These are phyloP conservation scores for Drosophila nannoptera DNA, from an alignment of 1,140 invertebrate species.

Conservation along the genomic window DNA sequence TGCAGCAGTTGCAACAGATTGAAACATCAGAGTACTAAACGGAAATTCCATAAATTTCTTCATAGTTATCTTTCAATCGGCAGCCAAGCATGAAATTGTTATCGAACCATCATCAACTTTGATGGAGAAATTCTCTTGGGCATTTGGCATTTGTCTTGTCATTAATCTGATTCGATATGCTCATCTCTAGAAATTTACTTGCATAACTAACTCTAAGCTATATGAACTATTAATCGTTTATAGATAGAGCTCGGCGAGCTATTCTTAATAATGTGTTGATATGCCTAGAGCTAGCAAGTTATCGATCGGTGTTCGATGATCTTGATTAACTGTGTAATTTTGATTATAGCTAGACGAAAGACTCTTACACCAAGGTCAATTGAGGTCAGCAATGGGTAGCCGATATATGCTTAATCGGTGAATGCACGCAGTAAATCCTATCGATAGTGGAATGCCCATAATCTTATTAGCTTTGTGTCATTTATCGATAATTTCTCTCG, in stretches of 20 bases:
- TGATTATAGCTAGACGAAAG: conserved; percentile 17
- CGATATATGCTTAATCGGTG: too few relatives aligned
- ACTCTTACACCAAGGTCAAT: too few relatives aligned
- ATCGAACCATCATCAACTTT: too few relatives aligned
- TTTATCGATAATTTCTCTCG: too few relatives aligned
- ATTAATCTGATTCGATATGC: conserved; percentile 63
- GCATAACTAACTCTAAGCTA: not conserved
- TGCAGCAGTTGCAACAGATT: too few relatives aligned
- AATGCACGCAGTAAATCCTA: too few relatives aligned
- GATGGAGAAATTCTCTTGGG: conserved; percentile 38
- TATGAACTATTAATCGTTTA: conserved; percentile 14
- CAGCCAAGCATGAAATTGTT: not conserved
- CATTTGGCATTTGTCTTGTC: conserved; percentile 51
- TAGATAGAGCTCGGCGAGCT: not conserved
- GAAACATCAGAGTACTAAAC: conserved; percentile 46
- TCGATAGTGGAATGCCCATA: too few relatives aligned
- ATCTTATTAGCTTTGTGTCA: too few relatives aligned
- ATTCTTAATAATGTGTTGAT: conserved; percentile 64
- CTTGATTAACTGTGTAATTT: conserved; percentile 28
- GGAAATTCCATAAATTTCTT: conserved; percentile 72
- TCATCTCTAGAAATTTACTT: conserved; percentile 9
- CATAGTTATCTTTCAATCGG: conserved; percentile 39
- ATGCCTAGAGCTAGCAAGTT: conserved; percentile 22
- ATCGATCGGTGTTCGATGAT: conserved; percentile 43
- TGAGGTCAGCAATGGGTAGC: conserved; percentile 10